These are phyloP conservation scores for Drosophila leonis DNA, from an alignment of 2,888 invertebrate species.

Conservation along the genomic window DNA sequence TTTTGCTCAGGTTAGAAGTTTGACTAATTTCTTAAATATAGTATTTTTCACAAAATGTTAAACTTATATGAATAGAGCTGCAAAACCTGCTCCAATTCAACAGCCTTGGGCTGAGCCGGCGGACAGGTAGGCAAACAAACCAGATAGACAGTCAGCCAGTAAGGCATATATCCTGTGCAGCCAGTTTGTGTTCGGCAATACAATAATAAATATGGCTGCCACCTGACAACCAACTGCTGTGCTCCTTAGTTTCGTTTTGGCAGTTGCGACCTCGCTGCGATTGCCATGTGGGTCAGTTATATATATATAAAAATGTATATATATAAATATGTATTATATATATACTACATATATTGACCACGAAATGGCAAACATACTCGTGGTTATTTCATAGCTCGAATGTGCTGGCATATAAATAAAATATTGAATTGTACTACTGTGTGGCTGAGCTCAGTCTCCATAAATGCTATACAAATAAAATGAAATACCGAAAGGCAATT, in stretches of 20 bases:
- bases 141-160: not conserved
- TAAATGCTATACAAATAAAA: constrained; percentile 61
- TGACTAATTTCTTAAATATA: not conserved
- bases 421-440: constrained; percentile 43
- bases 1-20: not conserved
- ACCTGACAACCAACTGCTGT: constrained; percentile 35
- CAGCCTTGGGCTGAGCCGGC: constrained; percentile 27
- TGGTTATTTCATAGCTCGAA: constrained; percentile 68
- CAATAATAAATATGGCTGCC: constrained; percentile 38
- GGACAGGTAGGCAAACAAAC: not conserved
- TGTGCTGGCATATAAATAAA: constrained; percentile 68
- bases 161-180: constrained; percentile 27
- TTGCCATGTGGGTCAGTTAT: constrained; percentile 65
- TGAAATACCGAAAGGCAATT: constrained; percentile 54
- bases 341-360: constrained; percentile 65
- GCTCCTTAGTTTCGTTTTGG: constrained; percentile 26
- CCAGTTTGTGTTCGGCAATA: constrained; percentile 27
- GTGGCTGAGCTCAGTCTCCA: constrained; percentile 13
- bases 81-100: constrained; percentile 52
- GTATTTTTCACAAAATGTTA: not conserved
- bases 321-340: constrained; percentile 3
- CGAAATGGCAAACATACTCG: constrained; percentile 67
- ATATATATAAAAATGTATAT: constrained; percentile 19
- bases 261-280: constrained; percentile 23
- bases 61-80: not conserved